These are phyloP conservation scores for Agrypnia vestita DNA, from an alignment of 1,140 invertebrate species.

Conservation along the genomic window DNA sequence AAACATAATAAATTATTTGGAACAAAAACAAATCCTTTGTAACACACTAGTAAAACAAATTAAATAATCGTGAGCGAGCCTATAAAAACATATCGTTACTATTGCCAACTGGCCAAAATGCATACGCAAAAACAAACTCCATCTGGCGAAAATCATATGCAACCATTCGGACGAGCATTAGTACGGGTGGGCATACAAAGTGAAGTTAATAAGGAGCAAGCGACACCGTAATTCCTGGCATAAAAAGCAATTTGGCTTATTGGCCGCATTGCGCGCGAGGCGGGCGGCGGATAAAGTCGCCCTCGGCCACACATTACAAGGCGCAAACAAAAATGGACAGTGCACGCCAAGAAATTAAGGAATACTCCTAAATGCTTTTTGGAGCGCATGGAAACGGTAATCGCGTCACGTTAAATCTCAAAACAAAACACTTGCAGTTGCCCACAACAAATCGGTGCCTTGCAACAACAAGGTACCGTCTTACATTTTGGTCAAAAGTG, in stretches of 20 bases:
- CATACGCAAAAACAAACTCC: background rate
- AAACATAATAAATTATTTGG: too few relatives aligned
- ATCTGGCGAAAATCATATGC: background rate
- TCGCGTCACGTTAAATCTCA: too few relatives aligned
- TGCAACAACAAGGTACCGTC: too few relatives aligned
- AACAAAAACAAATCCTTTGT: too few relatives aligned
- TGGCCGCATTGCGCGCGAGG: slow-evolving; percentile 48
- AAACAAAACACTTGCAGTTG: too few relatives aligned
- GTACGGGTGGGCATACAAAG: slow-evolving; percentile 51
- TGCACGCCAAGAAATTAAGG: slow-evolving; percentile 28
- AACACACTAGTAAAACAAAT: too few relatives aligned
- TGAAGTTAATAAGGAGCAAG: slow-evolving; percentile 55
- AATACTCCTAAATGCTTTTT: background rate
- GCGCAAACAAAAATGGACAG: slow-evolving; percentile 41
- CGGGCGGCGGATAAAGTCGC: background rate
- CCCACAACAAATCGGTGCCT: too few relatives aligned
- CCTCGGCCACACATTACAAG: slow-evolving; percentile 10
- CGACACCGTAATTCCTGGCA: slow-evolving; percentile 46
- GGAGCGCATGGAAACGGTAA: background rate
- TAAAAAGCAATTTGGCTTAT: slow-evolving; percentile 61
- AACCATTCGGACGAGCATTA: slow-evolving; percentile 18
- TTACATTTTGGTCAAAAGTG: too few relatives aligned
- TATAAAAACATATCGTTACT: background rate
- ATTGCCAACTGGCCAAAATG: background rate
- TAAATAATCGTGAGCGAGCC: too few relatives aligned